Base-by-base conservation (phyloP, 2,888 invertebrate species). In the Seira ritae region DNA sequence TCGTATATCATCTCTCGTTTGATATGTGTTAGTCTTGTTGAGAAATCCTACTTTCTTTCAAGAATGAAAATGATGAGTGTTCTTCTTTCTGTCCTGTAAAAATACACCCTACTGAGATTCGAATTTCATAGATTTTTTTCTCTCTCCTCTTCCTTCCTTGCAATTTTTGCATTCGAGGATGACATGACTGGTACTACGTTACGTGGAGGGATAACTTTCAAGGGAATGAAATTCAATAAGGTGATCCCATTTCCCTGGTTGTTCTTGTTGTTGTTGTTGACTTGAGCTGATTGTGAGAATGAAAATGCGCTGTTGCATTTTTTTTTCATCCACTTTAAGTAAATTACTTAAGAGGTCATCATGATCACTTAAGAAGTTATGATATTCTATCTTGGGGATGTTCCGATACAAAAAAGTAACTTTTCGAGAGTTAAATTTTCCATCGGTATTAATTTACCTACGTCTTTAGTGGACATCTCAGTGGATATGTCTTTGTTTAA, bases 171-270 rank as follows among this genome's bases (percentile, higher is more conserved):
- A 66, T 75, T 69, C 65, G 67, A 72, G 65, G 68, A 74, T 80
- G 80, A 65, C 74, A 80, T 79, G 65, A 69, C 75, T 80, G 80
- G 50, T 75, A 80, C 50, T 31, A n/a, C n/a, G n/a, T n/a, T n/a
- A n/a, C n/a, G n/a, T 69, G 20, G 55, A 79, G 67, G 12, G 31
- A 62, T 23, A 66, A 12, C 60, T 65, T 79, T 79, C 74, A 74
- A 74, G 62, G 74, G 50, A 80, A 75, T 80, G 80, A 80, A 80
- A 80, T 75, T 80, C 74, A 75, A 80, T 80, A 80, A 75, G 65
- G 68, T 74, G 73, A 80, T 80, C 74, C 55, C 79, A 69, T 77
- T 77, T 75, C 42, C 50, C 50, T 75, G 67, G 50, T 77, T 69
- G 17, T 77, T 69, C 69, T 77, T 22, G 19, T 65, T 74, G 66